Conservation (phyloP, 2,797 vertebrate genomes). For the Philypnodon macrostomus region DNA sequence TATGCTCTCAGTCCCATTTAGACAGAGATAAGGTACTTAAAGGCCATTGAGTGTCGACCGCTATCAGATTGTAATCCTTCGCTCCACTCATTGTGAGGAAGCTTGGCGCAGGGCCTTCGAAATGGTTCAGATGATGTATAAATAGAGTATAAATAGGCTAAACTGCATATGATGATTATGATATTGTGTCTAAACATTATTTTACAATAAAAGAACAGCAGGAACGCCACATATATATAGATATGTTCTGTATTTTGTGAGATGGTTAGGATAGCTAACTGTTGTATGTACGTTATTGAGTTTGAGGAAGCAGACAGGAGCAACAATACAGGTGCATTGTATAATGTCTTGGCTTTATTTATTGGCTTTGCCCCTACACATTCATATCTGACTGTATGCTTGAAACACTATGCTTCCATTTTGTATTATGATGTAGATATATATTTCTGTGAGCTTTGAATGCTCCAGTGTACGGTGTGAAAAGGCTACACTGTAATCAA, state of each 20-base stretch:
- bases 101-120: conserved; percentile 17
- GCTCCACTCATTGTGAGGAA: conserved; percentile 35
- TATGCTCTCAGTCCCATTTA: conserved; percentile 59
- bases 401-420: conserved; percentile 3
- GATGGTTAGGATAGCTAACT: no score
- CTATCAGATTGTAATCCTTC: conserved; percentile 60
- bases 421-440: background rate
- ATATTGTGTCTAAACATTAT: no score
- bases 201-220: no score
- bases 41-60: conserved; percentile 47
- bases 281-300: no score
- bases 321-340: no score
- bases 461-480: background rate
- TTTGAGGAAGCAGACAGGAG: no score
- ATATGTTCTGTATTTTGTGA: no score
- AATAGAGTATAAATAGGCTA: conserved; percentile 14
- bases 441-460: background rate
- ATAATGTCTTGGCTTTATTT: no score
- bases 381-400: conserved; percentile 7
- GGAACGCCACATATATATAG: no score
- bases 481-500: conserved; percentile 7
- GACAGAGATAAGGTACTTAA: conserved; percentile 58
- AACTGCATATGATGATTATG: background rate
- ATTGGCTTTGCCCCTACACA: no score
- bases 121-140: conserved; percentile 15